A percentile compares a stretch with the other conserved stretches of the same genome.
Conservation (phyloP, 2,113 vertebrate species). For the Lophura nycthemera region DNA sequence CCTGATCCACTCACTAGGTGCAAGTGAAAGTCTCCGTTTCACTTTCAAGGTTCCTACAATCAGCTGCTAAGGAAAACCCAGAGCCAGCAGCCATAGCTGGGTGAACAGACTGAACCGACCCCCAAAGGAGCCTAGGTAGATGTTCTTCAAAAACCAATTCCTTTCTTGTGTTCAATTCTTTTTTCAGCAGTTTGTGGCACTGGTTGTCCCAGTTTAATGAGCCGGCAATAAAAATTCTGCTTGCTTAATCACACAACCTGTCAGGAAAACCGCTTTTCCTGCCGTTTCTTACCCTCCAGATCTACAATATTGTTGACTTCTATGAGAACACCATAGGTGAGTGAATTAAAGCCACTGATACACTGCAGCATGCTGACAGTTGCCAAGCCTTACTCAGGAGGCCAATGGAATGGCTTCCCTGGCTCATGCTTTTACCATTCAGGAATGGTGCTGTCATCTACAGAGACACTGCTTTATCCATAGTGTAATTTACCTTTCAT, state of each 20-base stretch:
- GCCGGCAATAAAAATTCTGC: background rate
- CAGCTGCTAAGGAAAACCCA: background rate
- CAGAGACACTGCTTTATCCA: fast-evolving
- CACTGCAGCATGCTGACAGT: fast-evolving
- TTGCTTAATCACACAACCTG: background rate
- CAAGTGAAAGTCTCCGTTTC: background rate
- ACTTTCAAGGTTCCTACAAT: background rate
- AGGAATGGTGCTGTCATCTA: background rate
- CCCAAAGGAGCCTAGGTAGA: background rate
- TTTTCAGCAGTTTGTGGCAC: background rate
- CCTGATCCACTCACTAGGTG: fast-evolving
- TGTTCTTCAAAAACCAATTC: background rate
- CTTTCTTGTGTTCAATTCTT: fast-evolving
- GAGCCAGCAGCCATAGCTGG: background rate
- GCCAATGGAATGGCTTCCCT: background rate
- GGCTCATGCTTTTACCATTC: too few relatives aligned
- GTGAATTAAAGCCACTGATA: background rate
- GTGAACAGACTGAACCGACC: background rate
- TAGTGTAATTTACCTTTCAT: background rate
- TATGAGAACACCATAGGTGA: background rate
- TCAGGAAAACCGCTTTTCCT: background rate
- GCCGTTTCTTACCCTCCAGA: background rate
- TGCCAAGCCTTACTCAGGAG: background rate
- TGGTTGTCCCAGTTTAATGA: background rate
- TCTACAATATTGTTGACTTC: background rate